These are phyloP conservation scores for Branchellion lobata DNA, from an alignment of 2,888 invertebrate species.

Conservation along the genomic window DNA sequence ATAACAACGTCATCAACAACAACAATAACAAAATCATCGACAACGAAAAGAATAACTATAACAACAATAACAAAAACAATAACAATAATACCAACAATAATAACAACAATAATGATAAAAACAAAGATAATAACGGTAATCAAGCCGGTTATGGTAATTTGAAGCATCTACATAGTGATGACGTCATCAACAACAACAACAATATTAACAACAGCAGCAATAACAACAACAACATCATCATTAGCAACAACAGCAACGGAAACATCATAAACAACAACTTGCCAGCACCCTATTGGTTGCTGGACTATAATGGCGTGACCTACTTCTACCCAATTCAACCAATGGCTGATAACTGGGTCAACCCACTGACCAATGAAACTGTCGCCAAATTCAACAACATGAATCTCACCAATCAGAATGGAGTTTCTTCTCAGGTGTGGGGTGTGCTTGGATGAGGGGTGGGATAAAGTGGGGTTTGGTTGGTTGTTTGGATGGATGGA, in stretches of 20 bases:
- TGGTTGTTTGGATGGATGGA: no score
- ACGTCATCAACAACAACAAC: neutral
- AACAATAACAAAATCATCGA: slow-evolving; percentile 16
- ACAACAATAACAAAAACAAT: slow-evolving; percentile 1
- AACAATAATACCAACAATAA: slow-evolving; percentile 18
- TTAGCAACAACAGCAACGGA: neutral
- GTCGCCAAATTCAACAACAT: neutral
- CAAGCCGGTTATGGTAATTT: neutral
- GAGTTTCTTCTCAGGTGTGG: no score
- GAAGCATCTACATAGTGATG: neutral
- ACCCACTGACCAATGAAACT: neutral
- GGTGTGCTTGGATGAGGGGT: no score
- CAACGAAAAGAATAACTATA: neutral
- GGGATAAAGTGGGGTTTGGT: no score
- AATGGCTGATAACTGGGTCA: neutral
- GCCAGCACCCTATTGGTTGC: neutral
- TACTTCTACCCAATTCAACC: slow-evolving; percentile 8
- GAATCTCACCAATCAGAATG: neutral
- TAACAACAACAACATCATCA: neutral
- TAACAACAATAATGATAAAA: neutral
- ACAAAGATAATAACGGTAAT: neutral
- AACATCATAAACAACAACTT: neutral
- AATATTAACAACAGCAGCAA: neutral
- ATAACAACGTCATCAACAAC: neutral
- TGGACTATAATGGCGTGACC: slow-evolving; percentile 1